A percentile compares a stretch with the other conserved stretches of the same genome.
phyloP scores from a whole-genome alignment of 2,113 vertebrate genomes.

The Corvus cornix region DNA sequence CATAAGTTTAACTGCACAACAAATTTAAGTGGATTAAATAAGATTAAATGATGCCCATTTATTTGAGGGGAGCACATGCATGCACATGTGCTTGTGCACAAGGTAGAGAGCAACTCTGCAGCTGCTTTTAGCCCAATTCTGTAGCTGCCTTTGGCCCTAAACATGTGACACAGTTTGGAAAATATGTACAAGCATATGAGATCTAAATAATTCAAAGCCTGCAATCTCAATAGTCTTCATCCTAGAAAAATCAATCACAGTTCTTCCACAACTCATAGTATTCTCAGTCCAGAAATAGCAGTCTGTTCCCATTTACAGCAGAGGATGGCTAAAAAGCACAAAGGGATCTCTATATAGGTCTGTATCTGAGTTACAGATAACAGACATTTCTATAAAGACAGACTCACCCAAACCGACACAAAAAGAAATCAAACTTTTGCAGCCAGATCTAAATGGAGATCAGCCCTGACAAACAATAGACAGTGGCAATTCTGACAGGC shows the following conservation, averaged over 20 bases:
- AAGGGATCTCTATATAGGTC: neutral
- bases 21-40: neutral
- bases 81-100: neutral
- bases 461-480: neutral
- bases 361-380: neutral
- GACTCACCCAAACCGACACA: neutral
- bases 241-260: conserved; percentile 7
- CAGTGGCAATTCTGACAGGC: neutral
- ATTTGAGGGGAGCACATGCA: neutral
- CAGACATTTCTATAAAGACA: neutral
- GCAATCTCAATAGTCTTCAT: neutral
- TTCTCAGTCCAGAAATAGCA: neutral
- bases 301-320: neutral
- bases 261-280: neutral
- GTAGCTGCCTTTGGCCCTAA: neutral
- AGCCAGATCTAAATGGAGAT: neutral
- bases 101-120: neutral
- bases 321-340: neutral
- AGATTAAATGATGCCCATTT: neutral
- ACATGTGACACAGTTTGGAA: neutral
- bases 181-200: neutral
- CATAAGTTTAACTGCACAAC: neutral
- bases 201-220: neutral
- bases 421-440: neutral
- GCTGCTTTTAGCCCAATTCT: neutral